Evolutionary conservation across 2,888 invertebrate genomes (phyloP).

Genomic region (Drosophila cyrtoloma): DNA sequence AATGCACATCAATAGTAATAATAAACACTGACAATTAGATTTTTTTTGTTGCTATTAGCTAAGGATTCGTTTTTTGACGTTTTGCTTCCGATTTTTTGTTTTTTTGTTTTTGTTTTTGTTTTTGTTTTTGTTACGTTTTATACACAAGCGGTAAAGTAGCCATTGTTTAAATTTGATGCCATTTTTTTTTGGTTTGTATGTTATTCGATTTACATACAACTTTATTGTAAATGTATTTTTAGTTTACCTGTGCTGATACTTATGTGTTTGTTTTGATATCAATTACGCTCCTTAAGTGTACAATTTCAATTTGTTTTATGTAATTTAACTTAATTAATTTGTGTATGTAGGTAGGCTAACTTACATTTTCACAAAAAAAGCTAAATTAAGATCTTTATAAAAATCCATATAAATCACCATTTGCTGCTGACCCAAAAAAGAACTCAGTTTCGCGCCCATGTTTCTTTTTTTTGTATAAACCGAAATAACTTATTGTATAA

Average conservation of each 20-base stretch:
- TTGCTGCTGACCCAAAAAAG: constrained; percentile 58
- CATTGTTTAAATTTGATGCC: constrained; percentile 30
- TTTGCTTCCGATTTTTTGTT: constrained; percentile 8
- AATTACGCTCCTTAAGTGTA: constrained; percentile 70
- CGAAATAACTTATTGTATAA: constrained; percentile 15
- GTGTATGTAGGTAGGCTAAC: constrained; percentile 51
- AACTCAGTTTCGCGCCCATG: not conserved
- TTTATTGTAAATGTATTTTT: constrained; percentile 66
- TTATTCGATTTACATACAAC: constrained; percentile 53
- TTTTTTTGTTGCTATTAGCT: constrained; percentile 48
- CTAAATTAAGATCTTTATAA: constrained; percentile 61
- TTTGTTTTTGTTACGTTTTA: constrained; percentile 29
- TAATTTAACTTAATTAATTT: constrained; percentile 34
- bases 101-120: constrained; percentile 16
- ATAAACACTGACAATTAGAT: constrained; percentile 76
- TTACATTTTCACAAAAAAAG: constrained; percentile 59
- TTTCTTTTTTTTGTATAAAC: not conserved
- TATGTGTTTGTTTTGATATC: constrained; percentile 72
- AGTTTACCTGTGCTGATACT: constrained; percentile 73
- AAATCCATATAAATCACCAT: constrained; percentile 75
- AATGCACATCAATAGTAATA: constrained; percentile 71
- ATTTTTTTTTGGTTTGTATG: constrained; percentile 25
- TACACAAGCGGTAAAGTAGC: constrained; percentile 70
- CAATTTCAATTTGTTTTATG: constrained; percentile 40
- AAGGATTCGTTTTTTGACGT: constrained; percentile 43